A percentile compares a stretch with the other conserved stretches of the same genome.
Evolutionary conservation across 2,113 vertebrate genomes (phyloP).

Genomic region (Macaca mulatta): DNA sequence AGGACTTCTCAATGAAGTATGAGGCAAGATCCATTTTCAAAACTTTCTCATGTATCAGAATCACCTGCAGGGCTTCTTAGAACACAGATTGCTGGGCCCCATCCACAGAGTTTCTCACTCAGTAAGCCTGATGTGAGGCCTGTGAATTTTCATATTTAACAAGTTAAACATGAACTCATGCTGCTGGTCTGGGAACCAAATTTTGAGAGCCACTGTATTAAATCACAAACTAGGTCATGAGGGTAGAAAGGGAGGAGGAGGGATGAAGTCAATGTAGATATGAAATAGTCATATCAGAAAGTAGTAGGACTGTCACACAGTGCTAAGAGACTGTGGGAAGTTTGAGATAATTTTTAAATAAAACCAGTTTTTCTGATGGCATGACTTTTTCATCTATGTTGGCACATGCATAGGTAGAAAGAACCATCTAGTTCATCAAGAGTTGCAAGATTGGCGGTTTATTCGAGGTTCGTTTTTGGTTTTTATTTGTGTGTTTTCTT

Average conservation of each 20-base stretch:
- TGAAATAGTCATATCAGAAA: neutral
- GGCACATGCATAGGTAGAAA: neutral
- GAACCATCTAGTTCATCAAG: conserved; percentile 10
- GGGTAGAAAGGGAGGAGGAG: neutral
- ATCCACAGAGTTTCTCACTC: too few species aligned
- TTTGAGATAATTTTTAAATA: neutral
- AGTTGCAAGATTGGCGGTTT: too few species aligned
- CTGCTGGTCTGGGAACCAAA: neutral
- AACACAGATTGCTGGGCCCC: too few species aligned
- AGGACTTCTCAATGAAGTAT: neutral
- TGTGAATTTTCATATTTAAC: conserved; percentile 4
- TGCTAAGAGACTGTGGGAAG: neutral
- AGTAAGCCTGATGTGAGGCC: too few species aligned
- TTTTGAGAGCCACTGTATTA: neutral
- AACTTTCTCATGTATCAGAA: too few species aligned
- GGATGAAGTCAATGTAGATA: neutral
- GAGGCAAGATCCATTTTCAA: neutral
- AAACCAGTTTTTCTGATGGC: neutral
- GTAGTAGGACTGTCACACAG: neutral
- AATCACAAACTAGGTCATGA: neutral
- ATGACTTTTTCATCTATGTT: neutral
- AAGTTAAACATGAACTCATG: neutral
- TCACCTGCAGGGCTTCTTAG: too few species aligned
- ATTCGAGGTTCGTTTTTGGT: too few species aligned
- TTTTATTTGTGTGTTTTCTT: too few species aligned